Percentiles rank a stretch among this genome's conserved stretches.
Conservation (phyloP, 2,797 vertebrate species). For the Xenops minutus region DNA sequence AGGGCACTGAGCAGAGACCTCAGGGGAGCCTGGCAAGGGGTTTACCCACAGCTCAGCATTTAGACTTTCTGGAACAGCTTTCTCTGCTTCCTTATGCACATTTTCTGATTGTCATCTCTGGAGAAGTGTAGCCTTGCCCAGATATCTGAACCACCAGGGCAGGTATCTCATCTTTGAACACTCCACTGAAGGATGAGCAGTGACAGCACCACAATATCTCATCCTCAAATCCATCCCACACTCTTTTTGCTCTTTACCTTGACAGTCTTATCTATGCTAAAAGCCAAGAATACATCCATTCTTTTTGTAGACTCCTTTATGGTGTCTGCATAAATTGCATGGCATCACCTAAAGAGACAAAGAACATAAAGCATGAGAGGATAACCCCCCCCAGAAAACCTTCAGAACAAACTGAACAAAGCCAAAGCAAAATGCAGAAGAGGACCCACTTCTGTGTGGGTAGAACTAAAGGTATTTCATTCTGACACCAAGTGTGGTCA, state of each 20-base stretch:
- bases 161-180: neutral
- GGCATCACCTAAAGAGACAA: neutral
- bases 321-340: neutral
- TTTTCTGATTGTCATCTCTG: neutral
- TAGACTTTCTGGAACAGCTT: neutral
- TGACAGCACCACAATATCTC: neutral
- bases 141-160: neutral
- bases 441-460: neutral
- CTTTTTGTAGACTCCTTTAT: neutral
- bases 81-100: neutral
- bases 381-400: neutral
- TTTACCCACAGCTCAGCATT: neutral
- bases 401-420: neutral
- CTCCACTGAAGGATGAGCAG: neutral
- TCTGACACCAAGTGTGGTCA: neutral
- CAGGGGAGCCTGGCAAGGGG: neutral
- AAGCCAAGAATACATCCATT: neutral
- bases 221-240: neutral
- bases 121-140: neutral
- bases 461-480: neutral
- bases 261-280: neutral
- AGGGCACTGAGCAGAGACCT: neutral
- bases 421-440: neutral
- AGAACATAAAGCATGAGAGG: neutral
- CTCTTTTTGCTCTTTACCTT: neutral